phyloP scores from a whole-genome alignment of 2,797 vertebrate species.

The Tiaroga cobitis region DNA sequence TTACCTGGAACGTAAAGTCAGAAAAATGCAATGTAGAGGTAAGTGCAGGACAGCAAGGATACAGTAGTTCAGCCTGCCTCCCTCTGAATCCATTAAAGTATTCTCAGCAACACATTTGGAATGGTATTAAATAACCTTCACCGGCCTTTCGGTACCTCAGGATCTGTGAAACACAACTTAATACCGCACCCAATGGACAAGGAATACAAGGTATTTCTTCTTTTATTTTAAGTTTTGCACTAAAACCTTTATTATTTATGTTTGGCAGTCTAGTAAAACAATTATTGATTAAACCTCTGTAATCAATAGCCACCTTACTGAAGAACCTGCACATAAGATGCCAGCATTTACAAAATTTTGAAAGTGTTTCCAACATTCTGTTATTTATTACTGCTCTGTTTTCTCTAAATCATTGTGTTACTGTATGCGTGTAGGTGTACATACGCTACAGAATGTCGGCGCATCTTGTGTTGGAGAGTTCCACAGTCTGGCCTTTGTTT shows the following conservation, averaged over 20 bases:
- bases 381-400: not conserved
- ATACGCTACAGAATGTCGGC: not conserved
- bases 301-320: not conserved
- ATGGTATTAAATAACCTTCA: constrained; percentile 52
- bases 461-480: not conserved
- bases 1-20: constrained; percentile 47
- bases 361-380: not conserved
- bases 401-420: not conserved
- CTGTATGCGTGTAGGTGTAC: not conserved
- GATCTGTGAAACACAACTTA: constrained; percentile 22
- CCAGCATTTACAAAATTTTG: not conserved
- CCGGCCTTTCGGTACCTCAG: constrained; percentile 1
- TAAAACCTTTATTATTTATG: not conserved
- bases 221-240: not conserved
- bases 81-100: constrained; percentile 58
- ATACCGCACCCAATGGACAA: constrained; percentile 17
- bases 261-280: not conserved
- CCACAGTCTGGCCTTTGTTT: not conserved
- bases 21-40: constrained; percentile 60
- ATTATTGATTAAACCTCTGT: not conserved
- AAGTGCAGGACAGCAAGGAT: constrained; percentile 41
- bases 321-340: not conserved
- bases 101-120: constrained; percentile 44
- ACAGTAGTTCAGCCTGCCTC: constrained; percentile 69
- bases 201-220: not conserved